Base-by-base conservation (phyloP, 2,113 vertebrate genomes). In the cat (Felis catus) region DNA sequence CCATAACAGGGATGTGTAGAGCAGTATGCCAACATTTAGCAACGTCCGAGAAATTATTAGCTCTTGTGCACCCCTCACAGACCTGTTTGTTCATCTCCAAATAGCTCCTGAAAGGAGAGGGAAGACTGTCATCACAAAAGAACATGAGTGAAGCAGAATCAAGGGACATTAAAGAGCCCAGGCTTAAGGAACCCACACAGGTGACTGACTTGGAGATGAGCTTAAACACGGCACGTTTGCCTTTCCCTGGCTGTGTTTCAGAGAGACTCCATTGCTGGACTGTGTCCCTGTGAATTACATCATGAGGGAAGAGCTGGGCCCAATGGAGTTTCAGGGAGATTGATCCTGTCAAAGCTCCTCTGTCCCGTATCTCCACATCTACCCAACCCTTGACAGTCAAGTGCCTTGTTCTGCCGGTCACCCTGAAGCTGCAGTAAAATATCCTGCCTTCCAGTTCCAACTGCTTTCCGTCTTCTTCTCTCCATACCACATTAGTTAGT, bases 41-140 rank as follows among this genome's bases (percentile, higher is more conserved):
- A 79, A 79, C 31, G 91, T 94, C 23, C 63, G n/a, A 63, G 88
- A 88, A 81, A 81, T 31, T 63, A 74, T 66, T 81, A 83, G 45
- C 36, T 76, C 4, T 95, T 97, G 90, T 94, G 91, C 90, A 97
- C 80, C 39, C 84, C 95, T 97, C 96, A 96, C 85, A 96, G 91
- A 96, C 85, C 92, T 97, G 91, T 97, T 92, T 97, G 41, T 94
- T 71, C 93, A 91, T 70, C 78, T 53, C 45, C 23, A 45, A 39
- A 36, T 45, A 76, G 61, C 63, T 96, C 84, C 80, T 94, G 95
- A 92, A 87, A 92, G 89, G 66, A 91, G 74, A 86, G 5, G 29
- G 84, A 73, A 85, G 81, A 70, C 19, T 31, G 93, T 98, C 94
- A 91, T 39, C 8, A 27, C 53, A 58, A 96, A 98, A 97, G 93